phyloP scores from a whole-genome alignment of 2,113 vertebrate genomes.

The Sinocyclocheilus anophthalmus region DNA sequence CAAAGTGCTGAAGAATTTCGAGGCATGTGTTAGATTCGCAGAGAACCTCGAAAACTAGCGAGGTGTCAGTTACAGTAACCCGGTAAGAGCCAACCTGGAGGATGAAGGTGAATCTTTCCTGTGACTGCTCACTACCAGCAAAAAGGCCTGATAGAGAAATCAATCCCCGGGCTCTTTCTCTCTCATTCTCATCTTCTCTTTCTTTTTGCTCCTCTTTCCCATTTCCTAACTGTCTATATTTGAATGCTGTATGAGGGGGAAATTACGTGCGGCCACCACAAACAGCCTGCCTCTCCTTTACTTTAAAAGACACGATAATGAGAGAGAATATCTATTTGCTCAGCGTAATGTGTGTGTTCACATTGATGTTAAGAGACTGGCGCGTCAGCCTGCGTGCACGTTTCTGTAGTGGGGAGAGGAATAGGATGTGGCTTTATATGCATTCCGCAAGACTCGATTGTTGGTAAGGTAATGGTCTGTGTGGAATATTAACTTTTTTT shows the following conservation, averaged over 20 bases:
- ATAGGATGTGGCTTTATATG: constrained; percentile 30
- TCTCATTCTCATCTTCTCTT: constrained; percentile 27
- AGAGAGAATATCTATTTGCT: constrained; percentile 78
- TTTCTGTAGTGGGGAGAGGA: constrained; percentile 26
- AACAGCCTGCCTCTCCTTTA: constrained; percentile 68
- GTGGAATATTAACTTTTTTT: neutral
- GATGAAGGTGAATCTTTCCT: constrained; percentile 35
- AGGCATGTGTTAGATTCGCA: constrained; percentile 79
- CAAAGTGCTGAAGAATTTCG: constrained; percentile 84
- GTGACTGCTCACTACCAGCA: constrained; percentile 23
- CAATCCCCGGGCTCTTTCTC: constrained; percentile 10
- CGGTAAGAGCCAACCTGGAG: constrained; percentile 57
- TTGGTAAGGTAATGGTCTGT: constrained; percentile 28
- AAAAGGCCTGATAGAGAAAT: constrained; percentile 51
- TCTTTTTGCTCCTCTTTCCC: constrained; percentile 42
- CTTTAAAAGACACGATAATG: constrained; percentile 79
- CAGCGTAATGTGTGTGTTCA: constrained; percentile 76
- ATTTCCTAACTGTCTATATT: constrained; percentile 62
- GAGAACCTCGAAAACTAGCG: constrained; percentile 82
- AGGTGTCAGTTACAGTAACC: constrained; percentile 78
- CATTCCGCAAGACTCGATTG: constrained; percentile 4
- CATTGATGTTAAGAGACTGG: constrained; percentile 66
- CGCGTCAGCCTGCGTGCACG: constrained; percentile 50
- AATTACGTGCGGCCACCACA: constrained; percentile 68
- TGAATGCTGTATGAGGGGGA: constrained; percentile 65